phyloP scores from a whole-genome alignment of 2,888 invertebrate species.

The Ganaspis brasiliensis region DNA sequence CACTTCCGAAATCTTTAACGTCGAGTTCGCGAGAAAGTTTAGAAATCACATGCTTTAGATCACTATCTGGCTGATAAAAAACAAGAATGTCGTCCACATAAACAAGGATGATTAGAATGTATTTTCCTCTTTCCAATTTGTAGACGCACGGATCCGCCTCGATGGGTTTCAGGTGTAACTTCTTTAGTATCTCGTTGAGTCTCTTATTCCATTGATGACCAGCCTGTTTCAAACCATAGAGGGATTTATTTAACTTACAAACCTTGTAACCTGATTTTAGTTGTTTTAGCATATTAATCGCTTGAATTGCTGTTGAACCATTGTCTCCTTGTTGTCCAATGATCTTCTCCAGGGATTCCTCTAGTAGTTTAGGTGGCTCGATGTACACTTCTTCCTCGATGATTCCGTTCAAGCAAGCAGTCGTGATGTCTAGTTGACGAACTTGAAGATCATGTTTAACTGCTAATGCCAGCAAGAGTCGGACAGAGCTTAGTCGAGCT shows the following conservation, averaged over 20 bases:
- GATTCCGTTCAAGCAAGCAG: neutral
- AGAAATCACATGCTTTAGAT: neutral
- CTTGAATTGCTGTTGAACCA: neutral
- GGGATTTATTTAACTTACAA: neutral
- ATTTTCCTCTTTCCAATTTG: neutral
- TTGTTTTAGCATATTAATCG: neutral
- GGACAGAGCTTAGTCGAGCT: neutral
- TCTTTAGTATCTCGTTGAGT: neutral
- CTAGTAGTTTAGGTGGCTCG: neutral
- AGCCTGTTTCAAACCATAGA: neutral
- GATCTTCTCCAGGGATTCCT: neutral
- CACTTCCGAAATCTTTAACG: neutral
- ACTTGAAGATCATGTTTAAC: neutral
- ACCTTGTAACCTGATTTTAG: neutral
- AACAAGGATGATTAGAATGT: neutral
- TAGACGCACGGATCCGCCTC: conserved; percentile 2
- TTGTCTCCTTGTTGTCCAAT: neutral
- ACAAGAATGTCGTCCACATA: neutral
- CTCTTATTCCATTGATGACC: neutral
- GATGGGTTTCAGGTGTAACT: neutral
- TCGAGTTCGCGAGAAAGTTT: neutral
- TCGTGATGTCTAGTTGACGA: neutral
- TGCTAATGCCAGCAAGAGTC: neutral
- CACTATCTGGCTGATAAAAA: neutral
- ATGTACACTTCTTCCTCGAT: neutral